These are phyloP conservation scores for Pygmarrhopalites habei DNA, from an alignment of 1,140 invertebrate species.

Conservation along the genomic window DNA sequence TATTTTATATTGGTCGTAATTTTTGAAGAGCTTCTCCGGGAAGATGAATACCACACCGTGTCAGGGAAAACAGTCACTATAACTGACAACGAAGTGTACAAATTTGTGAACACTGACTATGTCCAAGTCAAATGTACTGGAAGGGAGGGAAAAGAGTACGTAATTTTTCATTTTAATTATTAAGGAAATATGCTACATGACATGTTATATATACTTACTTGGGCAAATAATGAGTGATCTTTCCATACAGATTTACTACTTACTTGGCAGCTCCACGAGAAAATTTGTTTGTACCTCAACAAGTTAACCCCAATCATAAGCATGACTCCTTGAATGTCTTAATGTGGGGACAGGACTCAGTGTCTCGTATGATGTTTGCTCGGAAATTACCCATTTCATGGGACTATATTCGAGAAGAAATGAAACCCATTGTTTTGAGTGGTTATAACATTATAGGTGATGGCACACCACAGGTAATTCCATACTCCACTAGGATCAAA, in stretches of 20 bases:
- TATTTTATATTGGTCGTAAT: neutral
- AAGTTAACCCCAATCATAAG: slow-evolving; percentile 25
- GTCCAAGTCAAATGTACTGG: slow-evolving; percentile 1
- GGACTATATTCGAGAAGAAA: slow-evolving; percentile 59
- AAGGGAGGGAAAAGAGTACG: slow-evolving; percentile 48
- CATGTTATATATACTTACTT: neutral
- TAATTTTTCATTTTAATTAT: slow-evolving; percentile 51
- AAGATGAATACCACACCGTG: slow-evolving; percentile 3
- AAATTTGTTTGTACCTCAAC: neutral
- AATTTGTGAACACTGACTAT: slow-evolving; percentile 1
- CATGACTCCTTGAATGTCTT: slow-evolving; percentile 64
- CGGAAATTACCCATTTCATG: slow-evolving; percentile 76
- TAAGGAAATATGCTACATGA: slow-evolving; percentile 47
- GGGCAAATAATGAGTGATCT: neutral
- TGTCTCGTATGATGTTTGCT: slow-evolving; percentile 77
- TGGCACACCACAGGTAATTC: slow-evolving; percentile 43
- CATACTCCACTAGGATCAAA: neutral
- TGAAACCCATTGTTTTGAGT: slow-evolving; percentile 63
- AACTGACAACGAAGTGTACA: neutral
- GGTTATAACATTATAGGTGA: slow-evolving; percentile 91
- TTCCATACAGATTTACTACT: slow-evolving; percentile 2
- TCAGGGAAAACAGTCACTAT: neutral
- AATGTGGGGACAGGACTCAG: slow-evolving; percentile 85
- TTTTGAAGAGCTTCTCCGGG: slow-evolving; percentile 2
- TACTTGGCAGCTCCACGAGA: slow-evolving; percentile 14